A percentile compares a stretch with the other conserved stretches of the same genome.
phyloP scores from a whole-genome alignment of 2,113 vertebrate genomes.

The Hippoglossus stenolepis region DNA sequence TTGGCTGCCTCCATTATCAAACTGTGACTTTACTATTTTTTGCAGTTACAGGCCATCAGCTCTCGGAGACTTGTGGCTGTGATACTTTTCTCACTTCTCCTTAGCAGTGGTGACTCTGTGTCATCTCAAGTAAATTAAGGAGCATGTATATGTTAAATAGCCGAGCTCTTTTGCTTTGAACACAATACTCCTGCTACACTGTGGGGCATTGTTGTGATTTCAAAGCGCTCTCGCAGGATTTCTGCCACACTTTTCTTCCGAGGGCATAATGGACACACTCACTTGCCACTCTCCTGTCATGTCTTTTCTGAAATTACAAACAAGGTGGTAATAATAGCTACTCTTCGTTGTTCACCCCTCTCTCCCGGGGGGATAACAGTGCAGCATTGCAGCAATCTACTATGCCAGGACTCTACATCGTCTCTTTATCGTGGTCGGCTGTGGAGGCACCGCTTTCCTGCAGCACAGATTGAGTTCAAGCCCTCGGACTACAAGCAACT shows the following conservation, averaged over 20 bases:
- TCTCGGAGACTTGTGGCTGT: neutral
- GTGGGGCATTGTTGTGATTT: conserved; percentile 5
- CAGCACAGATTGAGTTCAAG: conserved; percentile 76
- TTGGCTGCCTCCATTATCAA: conserved; percentile 16
- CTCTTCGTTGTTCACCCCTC: conserved; percentile 45
- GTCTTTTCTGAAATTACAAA: conserved; percentile 66
- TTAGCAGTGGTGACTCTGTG: neutral
- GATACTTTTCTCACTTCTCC: neutral
- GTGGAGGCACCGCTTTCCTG: conserved; percentile 37
- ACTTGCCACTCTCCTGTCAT: conserved; percentile 44
- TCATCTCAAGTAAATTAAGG: neutral
- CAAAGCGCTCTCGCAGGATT: conserved; percentile 1
- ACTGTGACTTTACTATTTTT: conserved; percentile 5
- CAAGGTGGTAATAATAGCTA: conserved; percentile 53
- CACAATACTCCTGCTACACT: neutral
- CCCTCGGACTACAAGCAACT: conserved; percentile 48
- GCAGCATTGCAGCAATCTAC: conserved; percentile 56
- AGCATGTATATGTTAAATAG: conserved; percentile 13
- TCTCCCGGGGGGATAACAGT: conserved; percentile 40
- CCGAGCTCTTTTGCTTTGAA: conserved; percentile 2
- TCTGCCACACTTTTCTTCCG: conserved; percentile 34
- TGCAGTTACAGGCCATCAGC: conserved; percentile 16
- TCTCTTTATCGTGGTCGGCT: conserved; percentile 39
- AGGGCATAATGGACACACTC: conserved; percentile 27
- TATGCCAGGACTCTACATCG: conserved; percentile 31